Evolutionary conservation across 2,888 invertebrate genomes (phyloP), one percentile per base, ranked within the genome.

Genomic region (Apamea crenata): DNA sequence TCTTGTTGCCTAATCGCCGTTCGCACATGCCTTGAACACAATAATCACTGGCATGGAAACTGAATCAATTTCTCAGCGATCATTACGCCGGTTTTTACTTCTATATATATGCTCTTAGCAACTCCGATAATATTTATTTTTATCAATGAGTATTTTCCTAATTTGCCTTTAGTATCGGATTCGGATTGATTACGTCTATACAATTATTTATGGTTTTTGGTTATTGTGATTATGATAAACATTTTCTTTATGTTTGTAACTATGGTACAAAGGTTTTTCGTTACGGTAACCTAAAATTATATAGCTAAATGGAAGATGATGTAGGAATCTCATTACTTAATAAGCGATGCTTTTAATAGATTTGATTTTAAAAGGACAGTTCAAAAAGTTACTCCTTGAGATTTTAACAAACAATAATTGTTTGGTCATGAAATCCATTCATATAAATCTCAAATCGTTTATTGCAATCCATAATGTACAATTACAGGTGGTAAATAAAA

Each of bases 41-140:
- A 61, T 67, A 78, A 78, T 75, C 68, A 74, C 63, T 81, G 76
- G 84, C 81, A 69, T 88, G 79, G 90, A 88, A 87, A 90, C 87
- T 78, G 84, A 89, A 87, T 85, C 82, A 81, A 88, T 89, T 88
- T 84, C 88, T 86, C 78, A 74, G 76, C 61, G 78, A 78, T 80
- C 86, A 83, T 83, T 87, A 77, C 77, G 80, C 78, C 63, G 69
- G 83, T 74, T 78, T 75, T 80, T 77, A 81, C 53, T 74, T 71
- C 70, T 78, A 80, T 83, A 80, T 82, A 76, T 80, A 70, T 56
- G n/a, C 74, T 82, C 81, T 70, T 87, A 82, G 87, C 61, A 86
- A 86, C 85, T 36, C 14, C 40, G 59, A 75, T 79, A 71, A 32
- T 71, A 78, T 82, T 70, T 79, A 88, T 80, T 79, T 83, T 69